These are phyloP conservation scores for Halcyon smyrnensis DNA, from an alignment of 2,797 vertebrate genomes.

Conservation along the genomic window DNA sequence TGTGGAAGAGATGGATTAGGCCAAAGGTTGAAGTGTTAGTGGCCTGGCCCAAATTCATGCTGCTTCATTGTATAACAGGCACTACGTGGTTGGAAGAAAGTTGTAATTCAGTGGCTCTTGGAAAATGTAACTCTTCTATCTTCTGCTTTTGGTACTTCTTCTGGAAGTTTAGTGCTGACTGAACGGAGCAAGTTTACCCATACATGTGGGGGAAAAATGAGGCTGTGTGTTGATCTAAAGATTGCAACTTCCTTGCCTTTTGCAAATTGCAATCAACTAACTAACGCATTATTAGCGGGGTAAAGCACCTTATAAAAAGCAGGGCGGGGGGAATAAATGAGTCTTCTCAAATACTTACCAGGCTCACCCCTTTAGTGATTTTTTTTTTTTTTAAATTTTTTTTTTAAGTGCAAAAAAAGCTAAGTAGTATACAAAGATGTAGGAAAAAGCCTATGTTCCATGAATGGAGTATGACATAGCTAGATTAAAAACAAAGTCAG, in stretches of 20 bases:
- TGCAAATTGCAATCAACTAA: neutral
- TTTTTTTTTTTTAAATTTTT: neutral
- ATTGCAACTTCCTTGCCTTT: neutral
- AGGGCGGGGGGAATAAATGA: neutral
- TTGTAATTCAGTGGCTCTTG: neutral
- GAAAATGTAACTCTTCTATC: neutral
- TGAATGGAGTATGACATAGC: neutral
- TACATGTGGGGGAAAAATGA: neutral
- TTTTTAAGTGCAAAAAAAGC: neutral
- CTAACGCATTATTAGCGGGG: neutral
- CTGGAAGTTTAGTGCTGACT: neutral
- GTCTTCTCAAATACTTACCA: neutral
- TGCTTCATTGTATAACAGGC: neutral
- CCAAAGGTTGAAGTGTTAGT: neutral
- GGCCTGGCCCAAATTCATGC: neutral
- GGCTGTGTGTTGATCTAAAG: neutral
- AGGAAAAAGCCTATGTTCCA: neutral
- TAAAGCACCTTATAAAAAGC: neutral
- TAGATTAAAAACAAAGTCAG: neutral
- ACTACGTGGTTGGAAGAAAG: neutral
- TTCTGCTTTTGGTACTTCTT: neutral
- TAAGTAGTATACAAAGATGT: neutral
- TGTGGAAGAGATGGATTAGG: neutral
- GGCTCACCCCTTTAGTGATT: neutral
- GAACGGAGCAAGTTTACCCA: neutral